Conservation (phyloP, 2,113 vertebrate genomes). For the Micronisus gabar region DNA sequence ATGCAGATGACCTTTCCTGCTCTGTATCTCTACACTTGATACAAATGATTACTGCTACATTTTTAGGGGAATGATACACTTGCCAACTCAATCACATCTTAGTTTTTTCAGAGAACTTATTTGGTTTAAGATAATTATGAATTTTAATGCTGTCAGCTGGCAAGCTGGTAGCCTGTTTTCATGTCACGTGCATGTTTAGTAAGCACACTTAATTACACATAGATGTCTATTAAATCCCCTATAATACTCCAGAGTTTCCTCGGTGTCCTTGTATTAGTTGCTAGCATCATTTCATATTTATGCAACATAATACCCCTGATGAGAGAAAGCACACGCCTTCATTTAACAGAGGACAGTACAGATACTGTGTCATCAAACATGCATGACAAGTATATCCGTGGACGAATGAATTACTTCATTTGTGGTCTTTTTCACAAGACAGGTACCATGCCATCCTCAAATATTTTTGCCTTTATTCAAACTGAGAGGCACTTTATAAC, state of each 20-base stretch:
- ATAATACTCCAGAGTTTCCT: background rate
- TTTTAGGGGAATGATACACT: background rate
- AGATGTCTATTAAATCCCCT: background rate
- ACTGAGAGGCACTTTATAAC: background rate
- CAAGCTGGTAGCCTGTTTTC: background rate
- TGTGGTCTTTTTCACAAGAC: background rate
- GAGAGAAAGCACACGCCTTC: background rate
- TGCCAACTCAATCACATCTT: background rate
- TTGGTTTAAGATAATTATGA: background rate
- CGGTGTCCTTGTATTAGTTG: background rate
- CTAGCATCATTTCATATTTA: background rate
- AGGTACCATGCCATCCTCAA: background rate
- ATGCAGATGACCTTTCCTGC: background rate
- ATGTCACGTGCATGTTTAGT: background rate
- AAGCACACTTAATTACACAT: background rate
- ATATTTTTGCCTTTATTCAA: background rate
- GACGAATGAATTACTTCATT: background rate
- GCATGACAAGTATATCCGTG: background rate
- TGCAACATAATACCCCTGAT: background rate
- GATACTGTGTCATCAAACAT: background rate
- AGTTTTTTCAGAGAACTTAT: background rate
- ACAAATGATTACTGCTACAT: background rate
- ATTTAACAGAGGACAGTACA: background rate
- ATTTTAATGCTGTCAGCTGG: background rate
- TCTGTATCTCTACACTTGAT: background rate